Conservation (phyloP, 2,113 vertebrate genomes). For the Lepus americanus region DNA sequence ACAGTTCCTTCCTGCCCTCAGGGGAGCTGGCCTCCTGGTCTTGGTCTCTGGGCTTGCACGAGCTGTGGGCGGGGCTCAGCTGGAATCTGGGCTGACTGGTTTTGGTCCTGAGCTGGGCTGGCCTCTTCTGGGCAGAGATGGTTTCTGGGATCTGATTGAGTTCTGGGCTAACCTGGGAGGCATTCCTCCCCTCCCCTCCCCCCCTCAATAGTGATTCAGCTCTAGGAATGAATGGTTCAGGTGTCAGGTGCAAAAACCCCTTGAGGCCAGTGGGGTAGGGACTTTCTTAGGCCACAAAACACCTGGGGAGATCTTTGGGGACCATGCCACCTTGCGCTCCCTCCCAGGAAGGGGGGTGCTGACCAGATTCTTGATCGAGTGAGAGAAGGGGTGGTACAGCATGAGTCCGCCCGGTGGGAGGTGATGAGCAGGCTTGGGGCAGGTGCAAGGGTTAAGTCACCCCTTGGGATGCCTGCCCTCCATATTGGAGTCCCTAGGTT, state of each 20-base stretch:
- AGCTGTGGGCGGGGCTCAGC: neutral
- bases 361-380: neutral
- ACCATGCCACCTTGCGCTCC: neutral
- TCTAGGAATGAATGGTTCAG: neutral
- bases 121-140: neutral
- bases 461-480: no score
- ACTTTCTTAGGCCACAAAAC: neutral
- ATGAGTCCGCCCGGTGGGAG: neutral
- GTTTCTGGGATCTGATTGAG: neutral
- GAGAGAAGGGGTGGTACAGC: no score
- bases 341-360: neutral
- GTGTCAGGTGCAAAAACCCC: neutral
- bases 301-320: neutral
- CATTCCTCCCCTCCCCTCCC: neutral
- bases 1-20: fast-evolving
- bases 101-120: neutral
- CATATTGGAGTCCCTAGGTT: no score
- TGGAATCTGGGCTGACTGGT: neutral
- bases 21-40: neutral
- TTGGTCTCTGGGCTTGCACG: fast-evolving
- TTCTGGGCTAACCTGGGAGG: neutral
- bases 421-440: neutral
- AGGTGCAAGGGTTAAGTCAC: no score
- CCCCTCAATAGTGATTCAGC: neutral
- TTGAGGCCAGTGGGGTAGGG: neutral